A percentile compares a stretch with the other conserved stretches of the same genome.
Conservation (phyloP, 2,113 vertebrate species). For the Sorex fumeus region DNA sequence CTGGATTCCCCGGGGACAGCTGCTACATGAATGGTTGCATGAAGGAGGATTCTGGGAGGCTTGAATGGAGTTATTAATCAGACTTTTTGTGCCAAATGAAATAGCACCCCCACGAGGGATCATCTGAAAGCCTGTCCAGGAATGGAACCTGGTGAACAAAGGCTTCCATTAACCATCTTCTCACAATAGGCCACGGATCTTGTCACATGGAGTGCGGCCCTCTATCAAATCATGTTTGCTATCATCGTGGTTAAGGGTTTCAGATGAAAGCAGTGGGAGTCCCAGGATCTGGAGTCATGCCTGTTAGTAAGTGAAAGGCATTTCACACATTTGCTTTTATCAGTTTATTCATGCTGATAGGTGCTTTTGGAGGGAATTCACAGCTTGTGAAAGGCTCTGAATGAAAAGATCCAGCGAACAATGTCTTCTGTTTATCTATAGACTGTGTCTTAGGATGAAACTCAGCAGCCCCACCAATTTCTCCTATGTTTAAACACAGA, state of each 20-base stretch:
- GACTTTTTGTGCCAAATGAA: constrained; percentile 56
- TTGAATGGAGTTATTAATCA: constrained; percentile 56
- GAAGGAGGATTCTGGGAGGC: not conserved
- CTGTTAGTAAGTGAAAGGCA: constrained; percentile 86
- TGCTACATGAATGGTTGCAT: not conserved
- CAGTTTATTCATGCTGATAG: constrained; percentile 87
- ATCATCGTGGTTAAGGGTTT: constrained; percentile 79
- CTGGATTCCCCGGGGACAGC: not conserved
- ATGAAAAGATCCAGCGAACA: constrained; percentile 81
- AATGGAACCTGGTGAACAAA: constrained; percentile 82
- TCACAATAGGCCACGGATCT: constrained; percentile 80
- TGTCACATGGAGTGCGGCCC: constrained; percentile 64
- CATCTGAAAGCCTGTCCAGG: constrained; percentile 61
- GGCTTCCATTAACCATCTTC: constrained; percentile 67
- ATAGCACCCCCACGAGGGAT: constrained; percentile 45
- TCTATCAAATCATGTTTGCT: constrained; percentile 81
- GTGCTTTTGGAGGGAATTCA: constrained; percentile 85
- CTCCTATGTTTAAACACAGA: constrained; percentile 44
- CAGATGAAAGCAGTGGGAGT: constrained; percentile 77
- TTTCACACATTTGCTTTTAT: constrained; percentile 86
- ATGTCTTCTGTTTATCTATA: constrained; percentile 79
- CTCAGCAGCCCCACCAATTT: constrained; percentile 46
- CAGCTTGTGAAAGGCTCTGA: constrained; percentile 82
- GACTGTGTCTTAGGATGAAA: constrained; percentile 60
- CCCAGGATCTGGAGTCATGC: constrained; percentile 75